A percentile compares a stretch with the other conserved stretches of the same genome.
Evolutionary conservation across 1,140 invertebrate genomes (phyloP).

Genomic region (Sitophilus oryzae): DNA sequence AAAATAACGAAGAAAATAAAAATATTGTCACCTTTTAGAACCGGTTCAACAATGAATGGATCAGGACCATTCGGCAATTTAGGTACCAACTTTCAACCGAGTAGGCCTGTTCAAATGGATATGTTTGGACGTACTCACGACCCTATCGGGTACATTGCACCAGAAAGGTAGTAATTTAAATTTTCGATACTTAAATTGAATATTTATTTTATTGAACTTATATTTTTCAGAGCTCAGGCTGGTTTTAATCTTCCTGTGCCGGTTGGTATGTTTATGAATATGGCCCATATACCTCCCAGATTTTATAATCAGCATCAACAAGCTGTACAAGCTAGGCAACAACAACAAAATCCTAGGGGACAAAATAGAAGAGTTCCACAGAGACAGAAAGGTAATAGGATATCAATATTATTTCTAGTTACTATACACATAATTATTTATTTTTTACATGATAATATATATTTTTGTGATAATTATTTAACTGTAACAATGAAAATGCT

Average conservation of each 20-base stretch:
- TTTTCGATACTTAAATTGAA: not conserved
- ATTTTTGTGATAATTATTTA: too few species aligned
- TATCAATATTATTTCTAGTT: too few species aligned
- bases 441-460: conserved; percentile 1
- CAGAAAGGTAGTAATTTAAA: conserved; percentile 54
- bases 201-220: not conserved
- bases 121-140: conserved; percentile 71
- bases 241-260: conserved; percentile 78
- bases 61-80: conserved; percentile 16
- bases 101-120: conserved; percentile 47
- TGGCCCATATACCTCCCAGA: conserved; percentile 79
- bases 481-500: too few species aligned
- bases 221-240: conserved; percentile 54
- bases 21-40: conserved; percentile 10
- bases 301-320: conserved; percentile 82
- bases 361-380: conserved; percentile 35
- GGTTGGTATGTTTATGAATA: conserved; percentile 93
- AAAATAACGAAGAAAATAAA: conserved; percentile 5
- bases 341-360: conserved; percentile 39
- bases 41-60: conserved; percentile 17
- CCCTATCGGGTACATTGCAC: conserved; percentile 89
- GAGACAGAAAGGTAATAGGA: conserved; percentile 28
- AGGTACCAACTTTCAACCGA: conserved; percentile 14
- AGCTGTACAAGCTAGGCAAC: conserved; percentile 52
- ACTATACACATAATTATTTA: too few species aligned